phyloP scores from a whole-genome alignment of 1,140 invertebrate species.

The Lordiphosa collinella region DNA sequence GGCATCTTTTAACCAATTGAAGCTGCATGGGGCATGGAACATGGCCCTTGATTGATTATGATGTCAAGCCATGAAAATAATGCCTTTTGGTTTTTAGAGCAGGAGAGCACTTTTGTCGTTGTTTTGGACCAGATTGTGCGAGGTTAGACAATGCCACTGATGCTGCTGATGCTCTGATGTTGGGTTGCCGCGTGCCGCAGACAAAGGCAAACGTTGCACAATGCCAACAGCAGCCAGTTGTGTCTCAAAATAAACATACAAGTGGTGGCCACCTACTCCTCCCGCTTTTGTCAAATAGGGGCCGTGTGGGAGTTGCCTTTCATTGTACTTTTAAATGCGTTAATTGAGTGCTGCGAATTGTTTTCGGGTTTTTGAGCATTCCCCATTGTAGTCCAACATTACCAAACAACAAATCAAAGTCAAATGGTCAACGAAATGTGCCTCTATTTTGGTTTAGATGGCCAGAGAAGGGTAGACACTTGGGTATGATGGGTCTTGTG shows the following conservation, averaged over 20 bases:
- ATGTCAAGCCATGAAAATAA: background rate
- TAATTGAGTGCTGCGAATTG: conserved; percentile 70
- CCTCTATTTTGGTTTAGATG: background rate
- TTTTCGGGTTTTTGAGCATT: conserved; percentile 23
- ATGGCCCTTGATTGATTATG: conserved; percentile 17
- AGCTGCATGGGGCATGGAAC: background rate
- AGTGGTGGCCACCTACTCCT: conserved; percentile 18
- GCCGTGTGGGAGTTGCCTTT: conserved; percentile 10
- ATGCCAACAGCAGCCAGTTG: conserved; percentile 34
- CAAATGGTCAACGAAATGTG: conserved; percentile 42
- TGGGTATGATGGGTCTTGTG: too few relatives aligned
- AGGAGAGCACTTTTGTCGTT: too few relatives aligned
- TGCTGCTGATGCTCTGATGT: conserved; percentile 9
- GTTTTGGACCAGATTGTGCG: conserved; percentile 28
- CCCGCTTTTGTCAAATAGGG: background rate
- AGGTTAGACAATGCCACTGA: conserved; percentile 48
- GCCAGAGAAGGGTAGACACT: too few relatives aligned
- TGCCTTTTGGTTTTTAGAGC: background rate
- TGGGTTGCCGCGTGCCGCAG: conserved; percentile 57
- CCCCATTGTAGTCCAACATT: conserved; percentile 10
- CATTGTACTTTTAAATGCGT: conserved; percentile 70
- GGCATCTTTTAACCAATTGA: conserved; percentile 2
- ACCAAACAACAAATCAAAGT: conserved; percentile 44
- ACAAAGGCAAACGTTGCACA: conserved; percentile 60
- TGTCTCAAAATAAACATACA: conserved; percentile 62